Conservation (phyloP, 2,888 invertebrate species). For the Trichacis sp. region DNA sequence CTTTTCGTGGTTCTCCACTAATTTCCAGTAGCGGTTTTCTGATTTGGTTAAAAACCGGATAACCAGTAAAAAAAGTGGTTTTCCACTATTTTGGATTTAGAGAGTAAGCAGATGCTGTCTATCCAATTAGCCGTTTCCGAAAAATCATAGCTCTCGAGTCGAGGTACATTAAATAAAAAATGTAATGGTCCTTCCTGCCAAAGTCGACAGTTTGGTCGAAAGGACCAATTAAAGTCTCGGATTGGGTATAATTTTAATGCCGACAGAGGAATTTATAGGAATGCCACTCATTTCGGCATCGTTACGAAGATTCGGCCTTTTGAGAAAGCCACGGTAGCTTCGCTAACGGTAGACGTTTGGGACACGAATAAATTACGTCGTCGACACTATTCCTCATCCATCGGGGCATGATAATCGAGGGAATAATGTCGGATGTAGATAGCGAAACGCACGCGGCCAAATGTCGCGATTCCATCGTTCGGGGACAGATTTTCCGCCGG, state of each 20-base stretch:
- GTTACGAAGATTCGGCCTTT: not conserved
- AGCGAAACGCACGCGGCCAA: not conserved
- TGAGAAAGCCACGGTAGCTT: constrained; percentile 2
- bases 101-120: constrained; percentile 4
- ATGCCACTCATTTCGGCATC: constrained; percentile 5
- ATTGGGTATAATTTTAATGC: constrained; percentile 1
- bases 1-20: too few species aligned
- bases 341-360: not conserved
- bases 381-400: not conserved
- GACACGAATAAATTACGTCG: constrained; percentile 2
- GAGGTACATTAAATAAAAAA: constrained; percentile 3
- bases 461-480: not conserved
- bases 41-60: too few species aligned
- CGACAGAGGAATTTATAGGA: constrained; percentile 2
- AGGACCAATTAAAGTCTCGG: constrained; percentile 4
- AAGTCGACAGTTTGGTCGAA: constrained; percentile 7
- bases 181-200: not conserved
- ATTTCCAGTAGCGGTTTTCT: too few species aligned
- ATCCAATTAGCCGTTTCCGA: constrained; percentile 8
- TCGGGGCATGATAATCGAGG: not conserved
- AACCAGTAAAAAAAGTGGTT: too few species aligned
- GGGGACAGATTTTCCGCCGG: not conserved
- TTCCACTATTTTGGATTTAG: too few species aligned
- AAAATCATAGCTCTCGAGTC: not conserved
- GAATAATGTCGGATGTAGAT: not conserved